Percentiles rank a stretch among this genome's conserved stretches.
These are phyloP conservation scores for Oncorhynchus mykiss DNA, from an alignment of 2,113 vertebrate genomes.

Conservation along the genomic window DNA sequence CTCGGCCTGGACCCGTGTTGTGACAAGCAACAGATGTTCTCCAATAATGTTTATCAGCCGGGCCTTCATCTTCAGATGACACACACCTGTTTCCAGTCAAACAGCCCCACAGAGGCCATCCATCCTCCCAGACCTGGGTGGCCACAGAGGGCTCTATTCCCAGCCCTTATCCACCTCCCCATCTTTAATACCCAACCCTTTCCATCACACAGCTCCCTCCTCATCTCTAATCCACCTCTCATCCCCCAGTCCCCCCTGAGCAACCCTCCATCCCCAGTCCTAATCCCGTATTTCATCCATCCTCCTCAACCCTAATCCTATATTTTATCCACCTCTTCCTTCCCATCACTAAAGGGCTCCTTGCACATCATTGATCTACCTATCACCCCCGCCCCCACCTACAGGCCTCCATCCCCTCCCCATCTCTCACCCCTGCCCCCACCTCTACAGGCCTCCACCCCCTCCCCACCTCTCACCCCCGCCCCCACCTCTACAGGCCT, in stretches of 20 bases:
- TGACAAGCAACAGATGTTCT: conserved; percentile 82
- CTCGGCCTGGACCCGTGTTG: conserved; percentile 60
- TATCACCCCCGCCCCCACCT: not conserved
- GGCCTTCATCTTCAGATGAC: conserved; percentile 74
- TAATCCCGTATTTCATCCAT: no score
- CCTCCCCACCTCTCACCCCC: not conserved
- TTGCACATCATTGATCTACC: not conserved
- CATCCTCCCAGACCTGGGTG: conserved; percentile 68
- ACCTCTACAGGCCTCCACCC: not conserved
- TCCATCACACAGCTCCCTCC: no score
- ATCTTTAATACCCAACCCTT: no score
- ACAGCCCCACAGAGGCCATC: conserved; percentile 67
- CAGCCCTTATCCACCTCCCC: no score
- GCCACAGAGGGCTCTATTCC: conserved; percentile 43
- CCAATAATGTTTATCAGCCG: conserved; percentile 79
- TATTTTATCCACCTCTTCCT: no score
- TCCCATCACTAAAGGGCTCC: not conserved
- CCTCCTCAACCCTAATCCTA: no score
- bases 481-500: not conserved
- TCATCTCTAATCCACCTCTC: no score
- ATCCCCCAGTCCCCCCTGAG: not conserved
- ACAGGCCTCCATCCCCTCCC: not conserved
- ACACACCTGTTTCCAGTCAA: conserved; percentile 79
- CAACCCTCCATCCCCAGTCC: no score
- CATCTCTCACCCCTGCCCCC: not conserved